These are phyloP conservation scores for Incurvaria masculella DNA, from an alignment of 2,888 invertebrate species.

Conservation along the genomic window DNA sequence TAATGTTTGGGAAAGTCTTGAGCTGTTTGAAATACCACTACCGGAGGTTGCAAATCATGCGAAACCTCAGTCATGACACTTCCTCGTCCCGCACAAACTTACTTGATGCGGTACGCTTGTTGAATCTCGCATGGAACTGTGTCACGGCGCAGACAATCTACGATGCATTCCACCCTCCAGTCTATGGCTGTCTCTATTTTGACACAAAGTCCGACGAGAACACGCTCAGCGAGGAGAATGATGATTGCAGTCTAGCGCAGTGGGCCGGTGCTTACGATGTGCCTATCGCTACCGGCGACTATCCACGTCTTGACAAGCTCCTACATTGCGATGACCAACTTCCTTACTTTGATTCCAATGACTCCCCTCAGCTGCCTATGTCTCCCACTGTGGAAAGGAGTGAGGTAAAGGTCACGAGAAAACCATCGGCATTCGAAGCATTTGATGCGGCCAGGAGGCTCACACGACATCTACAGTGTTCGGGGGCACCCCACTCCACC, in stretches of 20 bases:
- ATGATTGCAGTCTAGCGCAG: constrained; percentile 21
- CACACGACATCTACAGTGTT: constrained; percentile 23
- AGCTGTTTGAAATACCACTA: constrained; percentile 26
- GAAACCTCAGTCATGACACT: constrained; percentile 19
- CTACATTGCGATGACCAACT: constrained; percentile 22
- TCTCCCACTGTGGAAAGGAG: neutral
- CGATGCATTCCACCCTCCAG: constrained; percentile 20
- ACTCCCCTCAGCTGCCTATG: neutral
- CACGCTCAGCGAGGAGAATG: constrained; percentile 15
- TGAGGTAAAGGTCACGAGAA: constrained; percentile 2
- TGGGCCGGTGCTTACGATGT: constrained; percentile 23
- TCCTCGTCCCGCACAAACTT: constrained; percentile 13
- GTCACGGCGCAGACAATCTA: constrained; percentile 21
- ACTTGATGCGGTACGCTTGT: constrained; percentile 22
- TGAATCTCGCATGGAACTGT: constrained; percentile 25
- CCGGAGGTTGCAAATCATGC: constrained; percentile 24
- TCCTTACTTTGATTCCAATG: constrained; percentile 3
- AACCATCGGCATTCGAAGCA: constrained; percentile 22
- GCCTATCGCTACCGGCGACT: constrained; percentile 18
- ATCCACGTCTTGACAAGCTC: constrained; percentile 21
- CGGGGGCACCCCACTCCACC: constrained; percentile 19
- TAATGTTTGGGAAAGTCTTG: constrained; percentile 19
- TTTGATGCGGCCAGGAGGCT: constrained; percentile 27
- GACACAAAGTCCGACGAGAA: neutral
- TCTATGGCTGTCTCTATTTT: constrained; percentile 18